phyloP scores from a whole-genome alignment of 1,140 invertebrate species.

The Ips typographus region DNA sequence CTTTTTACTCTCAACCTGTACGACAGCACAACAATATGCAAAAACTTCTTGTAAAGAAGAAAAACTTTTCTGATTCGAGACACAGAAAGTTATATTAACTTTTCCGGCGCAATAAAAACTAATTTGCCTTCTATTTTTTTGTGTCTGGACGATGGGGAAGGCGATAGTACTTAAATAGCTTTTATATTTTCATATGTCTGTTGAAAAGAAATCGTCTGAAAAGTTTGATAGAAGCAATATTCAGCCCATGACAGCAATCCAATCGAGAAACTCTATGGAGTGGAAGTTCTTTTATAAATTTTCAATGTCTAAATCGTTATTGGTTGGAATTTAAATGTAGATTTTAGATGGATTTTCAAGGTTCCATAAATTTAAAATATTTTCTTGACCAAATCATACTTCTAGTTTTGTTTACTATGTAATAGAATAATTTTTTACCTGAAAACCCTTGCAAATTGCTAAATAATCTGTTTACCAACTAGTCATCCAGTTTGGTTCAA shows the following conservation, averaged over 20 bases:
- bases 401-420: too few relatives aligned
- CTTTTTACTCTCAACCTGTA: too few relatives aligned
- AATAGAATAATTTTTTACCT: too few relatives aligned
- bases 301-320: too few relatives aligned
- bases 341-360: too few relatives aligned
- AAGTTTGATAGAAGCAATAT: slow-evolving; percentile 9
- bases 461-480: too few relatives aligned
- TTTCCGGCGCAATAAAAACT: background rate
- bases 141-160: background rate
- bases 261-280: slow-evolving; percentile 1
- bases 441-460: too few relatives aligned
- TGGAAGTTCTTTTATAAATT: background rate
- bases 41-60: background rate
- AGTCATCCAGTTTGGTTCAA: too few relatives aligned
- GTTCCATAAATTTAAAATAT: too few relatives aligned
- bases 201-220: background rate
- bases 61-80: background rate
- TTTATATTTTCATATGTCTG: slow-evolving; percentile 5
- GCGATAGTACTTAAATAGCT: background rate
- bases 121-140: slow-evolving; percentile 11
- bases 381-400: too few relatives aligned
- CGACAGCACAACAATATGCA: too few relatives aligned
- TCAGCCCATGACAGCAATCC: slow-evolving; percentile 1
- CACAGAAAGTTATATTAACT: slow-evolving; percentile 1
- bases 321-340: too few relatives aligned